These are phyloP conservation scores for Scotopteryx bipunctaria DNA, from an alignment of 2,888 invertebrate genomes.

Conservation along the genomic window DNA sequence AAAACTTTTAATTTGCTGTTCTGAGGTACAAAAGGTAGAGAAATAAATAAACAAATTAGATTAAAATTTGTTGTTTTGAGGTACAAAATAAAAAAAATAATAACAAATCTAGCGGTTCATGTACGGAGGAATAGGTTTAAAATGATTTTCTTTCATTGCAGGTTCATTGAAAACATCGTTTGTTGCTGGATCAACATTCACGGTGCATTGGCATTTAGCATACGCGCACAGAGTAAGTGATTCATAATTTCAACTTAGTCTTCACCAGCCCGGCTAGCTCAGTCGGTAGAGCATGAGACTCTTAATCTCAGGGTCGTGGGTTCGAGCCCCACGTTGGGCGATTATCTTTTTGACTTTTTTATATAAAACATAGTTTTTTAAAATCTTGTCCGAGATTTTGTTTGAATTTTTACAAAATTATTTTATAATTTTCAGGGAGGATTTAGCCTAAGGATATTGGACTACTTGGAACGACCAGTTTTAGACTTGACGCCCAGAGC, in stretches of 20 bases:
- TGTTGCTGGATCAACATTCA: constrained; percentile 91
- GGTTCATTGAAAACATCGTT: constrained; percentile 91
- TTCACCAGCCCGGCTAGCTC: constrained; percentile 77
- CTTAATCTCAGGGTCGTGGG: constrained; percentile 87
- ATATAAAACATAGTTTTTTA: not conserved
- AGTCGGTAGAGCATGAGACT: constrained; percentile 85
- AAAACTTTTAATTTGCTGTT: not conserved
- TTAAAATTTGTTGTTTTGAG: no score
- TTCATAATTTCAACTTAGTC: constrained; percentile 10
- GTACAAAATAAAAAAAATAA: no score
- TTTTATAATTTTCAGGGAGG: constrained; percentile 89
- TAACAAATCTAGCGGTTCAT: no score
- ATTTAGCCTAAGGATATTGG: constrained; percentile 93
- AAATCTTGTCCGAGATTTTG: not conserved
- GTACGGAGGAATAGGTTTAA: not conserved
- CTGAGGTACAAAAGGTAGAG: no score
- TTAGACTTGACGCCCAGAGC: constrained; percentile 93
- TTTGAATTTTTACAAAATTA: not conserved
- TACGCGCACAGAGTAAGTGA: constrained; percentile 90
- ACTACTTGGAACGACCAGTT: constrained; percentile 91
- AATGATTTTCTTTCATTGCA: constrained; percentile 66
- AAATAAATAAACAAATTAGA: no score
- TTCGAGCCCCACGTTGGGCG: constrained; percentile 86
- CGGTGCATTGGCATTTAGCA: constrained; percentile 96
- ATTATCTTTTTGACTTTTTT: constrained; percentile 27